Base-by-base conservation (phyloP, 2,113 vertebrate genomes). In the Pleuronectes platessa region DNA sequence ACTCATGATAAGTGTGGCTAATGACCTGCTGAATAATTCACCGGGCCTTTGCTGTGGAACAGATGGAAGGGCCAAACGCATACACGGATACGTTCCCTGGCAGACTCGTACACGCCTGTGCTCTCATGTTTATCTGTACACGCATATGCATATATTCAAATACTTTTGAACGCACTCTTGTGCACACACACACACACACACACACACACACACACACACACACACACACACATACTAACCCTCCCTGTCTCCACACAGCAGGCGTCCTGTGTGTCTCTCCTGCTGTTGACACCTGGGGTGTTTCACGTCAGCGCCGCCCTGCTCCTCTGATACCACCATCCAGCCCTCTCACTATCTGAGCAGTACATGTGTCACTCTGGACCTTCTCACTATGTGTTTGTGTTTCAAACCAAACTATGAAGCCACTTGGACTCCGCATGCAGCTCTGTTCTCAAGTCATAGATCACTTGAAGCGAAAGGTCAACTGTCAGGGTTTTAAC, bases 1-100 rank as follows among this genome's bases (percentile, higher is more conserved):
- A 88, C 90, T 93, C 90, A 88, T 87, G 92, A 90, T 91, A 93
- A 93, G 85, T 93, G 92, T 92, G 90, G 86, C 90, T 93, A 93
- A 93, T 92, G 92, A 93, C 89, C 92, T 92, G 87, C 89, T 93
- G 90, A 93, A 93, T 93, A 90, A 93, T 93, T 93, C 86, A 93
- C 87, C 31, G 85, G 72, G 65, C 83, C 83, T 83, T 89, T 79
- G 82, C 86, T 40, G 74, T 10, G 42, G 79, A 89, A 71, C 89
- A 90, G 86, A 92, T 90, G 89, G 88, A 89, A 86, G 88, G 88
- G 84, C 83, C 85, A 76, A 78, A 87, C 74, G 53, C 68, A 71
- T 81, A 76, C 35, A 61, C 64, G 13, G 61, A 83, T 71, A 69
- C 68, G 84, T 77, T 84, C 65, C 35, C 67, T 23, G 71, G 26